A percentile compares a stretch with the other conserved stretches of the same genome.
phyloP scores from a whole-genome alignment of 1,140 invertebrate species.

The Homarus americanus region DNA sequence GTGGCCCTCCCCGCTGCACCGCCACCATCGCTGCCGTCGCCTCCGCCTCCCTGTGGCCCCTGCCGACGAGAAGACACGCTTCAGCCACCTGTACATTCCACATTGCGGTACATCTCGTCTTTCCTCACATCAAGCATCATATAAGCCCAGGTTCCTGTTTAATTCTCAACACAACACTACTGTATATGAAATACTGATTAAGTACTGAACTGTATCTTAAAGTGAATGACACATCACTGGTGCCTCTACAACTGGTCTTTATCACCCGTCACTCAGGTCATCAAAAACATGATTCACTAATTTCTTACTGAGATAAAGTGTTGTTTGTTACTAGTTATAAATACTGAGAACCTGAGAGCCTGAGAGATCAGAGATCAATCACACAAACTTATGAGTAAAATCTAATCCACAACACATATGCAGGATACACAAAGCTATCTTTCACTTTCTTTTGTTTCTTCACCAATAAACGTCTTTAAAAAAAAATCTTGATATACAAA shows the following conservation, averaged over 20 bases:
- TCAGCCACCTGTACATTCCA: slow-evolving; percentile 40
- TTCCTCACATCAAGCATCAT: slow-evolving; percentile 5
- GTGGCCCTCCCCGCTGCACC: slow-evolving; percentile 43
- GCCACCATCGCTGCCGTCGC: slow-evolving; percentile 35
- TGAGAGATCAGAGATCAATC: no score
- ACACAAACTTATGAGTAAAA: no score
- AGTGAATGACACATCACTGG: not conserved
- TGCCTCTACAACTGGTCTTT: not conserved
- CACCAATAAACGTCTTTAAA: no score
- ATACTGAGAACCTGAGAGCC: no score
- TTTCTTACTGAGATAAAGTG: no score
- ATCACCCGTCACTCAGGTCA: no score
- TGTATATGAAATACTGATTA: not conserved
- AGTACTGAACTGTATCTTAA: not conserved
- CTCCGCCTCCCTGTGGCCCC: slow-evolving; percentile 44
- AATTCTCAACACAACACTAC: not conserved
- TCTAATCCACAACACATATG: no score
- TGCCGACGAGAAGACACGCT: slow-evolving; percentile 64
- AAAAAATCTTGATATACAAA: no score
- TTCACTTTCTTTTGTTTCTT: no score
- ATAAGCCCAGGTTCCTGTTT: not conserved
- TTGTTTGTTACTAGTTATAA: no score
- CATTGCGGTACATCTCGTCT: slow-evolving; percentile 4
- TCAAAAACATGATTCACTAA: no score
- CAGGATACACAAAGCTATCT: no score